Percentiles rank a stretch among this genome's conserved stretches.
Conservation (phyloP, 2,888 invertebrate genomes). For the Ectobius pallidus region DNA sequence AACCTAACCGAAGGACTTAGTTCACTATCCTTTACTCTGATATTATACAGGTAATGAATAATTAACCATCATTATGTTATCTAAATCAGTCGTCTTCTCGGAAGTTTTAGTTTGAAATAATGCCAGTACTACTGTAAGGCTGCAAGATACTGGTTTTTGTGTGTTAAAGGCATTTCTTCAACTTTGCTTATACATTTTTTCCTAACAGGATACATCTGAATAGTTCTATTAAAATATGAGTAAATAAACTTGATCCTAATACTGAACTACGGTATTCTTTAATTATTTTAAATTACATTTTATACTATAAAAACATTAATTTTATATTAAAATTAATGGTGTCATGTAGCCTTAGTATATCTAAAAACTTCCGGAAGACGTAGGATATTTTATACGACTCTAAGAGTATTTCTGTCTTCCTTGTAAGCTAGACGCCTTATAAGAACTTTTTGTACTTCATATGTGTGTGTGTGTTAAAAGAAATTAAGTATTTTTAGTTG, state of each 20-base stretch:
- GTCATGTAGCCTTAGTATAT: constrained; percentile 1
- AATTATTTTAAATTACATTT: not conserved
- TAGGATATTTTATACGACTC: too few species aligned
- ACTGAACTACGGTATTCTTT: not conserved
- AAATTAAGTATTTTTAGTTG: too few species aligned
- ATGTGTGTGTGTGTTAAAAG: too few species aligned
- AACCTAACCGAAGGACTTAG: too few species aligned
- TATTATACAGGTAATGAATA: too few species aligned
- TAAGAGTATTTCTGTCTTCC: too few species aligned
- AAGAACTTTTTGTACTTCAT: too few species aligned
- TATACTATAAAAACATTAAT: not conserved
- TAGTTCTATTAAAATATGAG: too few species aligned
- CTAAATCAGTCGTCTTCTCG: not conserved
- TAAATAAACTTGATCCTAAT: not conserved
- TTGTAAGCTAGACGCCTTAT: too few species aligned
- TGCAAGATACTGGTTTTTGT: not conserved
- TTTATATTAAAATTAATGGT: not conserved
- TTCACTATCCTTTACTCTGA: too few species aligned
- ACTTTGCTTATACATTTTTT: not conserved
- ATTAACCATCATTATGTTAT: too few species aligned
- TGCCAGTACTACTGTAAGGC: not conserved
- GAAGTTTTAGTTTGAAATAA: not conserved
- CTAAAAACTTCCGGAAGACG: constrained; percentile 4
- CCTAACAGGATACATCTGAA: not conserved
- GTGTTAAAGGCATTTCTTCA: not conserved